Percentiles rank a stretch among this genome's conserved stretches.
Conservation (phyloP, 2,888 invertebrate species). For the Cerastis rubricosa region DNA sequence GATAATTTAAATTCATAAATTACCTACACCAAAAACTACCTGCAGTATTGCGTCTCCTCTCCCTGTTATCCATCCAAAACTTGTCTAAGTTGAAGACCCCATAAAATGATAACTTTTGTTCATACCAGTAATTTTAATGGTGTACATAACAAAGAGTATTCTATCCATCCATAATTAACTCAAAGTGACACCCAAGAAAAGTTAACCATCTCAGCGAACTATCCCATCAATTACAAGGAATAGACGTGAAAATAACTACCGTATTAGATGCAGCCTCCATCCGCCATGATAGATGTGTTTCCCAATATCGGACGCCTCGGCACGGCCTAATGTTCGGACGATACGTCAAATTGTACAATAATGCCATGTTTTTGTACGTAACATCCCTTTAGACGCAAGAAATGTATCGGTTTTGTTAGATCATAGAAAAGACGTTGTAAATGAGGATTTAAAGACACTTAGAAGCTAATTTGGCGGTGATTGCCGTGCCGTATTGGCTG, state of each 20-base stretch:
- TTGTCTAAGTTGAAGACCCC: too few species aligned
- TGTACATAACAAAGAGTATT: not conserved
- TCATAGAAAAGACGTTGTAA: not conserved
- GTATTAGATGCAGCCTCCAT: slow-evolving; percentile 30
- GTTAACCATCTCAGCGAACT: slow-evolving; percentile 13
- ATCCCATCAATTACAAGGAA: slow-evolving; percentile 25
- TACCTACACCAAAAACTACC: too few species aligned
- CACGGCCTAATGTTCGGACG: slow-evolving; percentile 58
- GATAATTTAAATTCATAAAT: too few species aligned
- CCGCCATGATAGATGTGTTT: slow-evolving; percentile 71
- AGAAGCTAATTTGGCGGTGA: not conserved
- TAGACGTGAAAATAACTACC: slow-evolving; percentile 41
- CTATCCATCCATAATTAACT: not conserved
- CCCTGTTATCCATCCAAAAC: too few species aligned
- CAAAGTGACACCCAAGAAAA: not conserved
- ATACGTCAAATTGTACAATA: slow-evolving; percentile 68
- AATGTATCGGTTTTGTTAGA: slow-evolving; percentile 14
- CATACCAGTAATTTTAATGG: not conserved
- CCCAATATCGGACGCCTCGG: slow-evolving; percentile 65
- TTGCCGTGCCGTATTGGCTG: not conserved
- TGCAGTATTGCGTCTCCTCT: too few species aligned
- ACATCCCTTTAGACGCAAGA: slow-evolving; percentile 37
- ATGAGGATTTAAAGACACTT: slow-evolving; percentile 7
- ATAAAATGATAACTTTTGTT: too few species aligned
- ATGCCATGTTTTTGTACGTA: slow-evolving; percentile 61